phyloP scores from a whole-genome alignment of 2,888 invertebrate species.

The Esperia sulphurella region DNA sequence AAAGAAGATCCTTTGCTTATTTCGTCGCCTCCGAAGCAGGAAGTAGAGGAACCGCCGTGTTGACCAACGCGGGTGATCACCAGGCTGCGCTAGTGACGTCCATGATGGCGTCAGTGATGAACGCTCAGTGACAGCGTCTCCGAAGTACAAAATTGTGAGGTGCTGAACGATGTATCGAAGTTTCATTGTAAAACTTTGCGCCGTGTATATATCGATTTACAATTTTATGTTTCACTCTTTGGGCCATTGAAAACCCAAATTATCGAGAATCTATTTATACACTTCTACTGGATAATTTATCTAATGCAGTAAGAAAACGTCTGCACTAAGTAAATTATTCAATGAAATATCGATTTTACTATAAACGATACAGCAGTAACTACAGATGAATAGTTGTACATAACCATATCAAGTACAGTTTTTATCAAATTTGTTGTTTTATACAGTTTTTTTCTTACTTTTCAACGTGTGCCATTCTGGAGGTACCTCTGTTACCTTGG shows the following conservation, averaged over 20 bases:
- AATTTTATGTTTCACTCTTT: slow-evolving; percentile 24
- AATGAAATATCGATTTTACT: slow-evolving; percentile 17
- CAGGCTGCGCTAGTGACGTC: slow-evolving; percentile 39
- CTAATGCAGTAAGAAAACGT: neutral
- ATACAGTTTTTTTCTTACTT: slow-evolving; percentile 56
- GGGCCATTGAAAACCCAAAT: slow-evolving; percentile 30
- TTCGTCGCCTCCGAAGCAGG: slow-evolving; percentile 25
- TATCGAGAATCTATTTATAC: slow-evolving; percentile 32
- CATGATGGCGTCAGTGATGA: slow-evolving; percentile 33
- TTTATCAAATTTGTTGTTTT: slow-evolving; percentile 57
- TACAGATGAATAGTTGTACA: slow-evolving; percentile 52
- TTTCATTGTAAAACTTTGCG: slow-evolving; percentile 20
- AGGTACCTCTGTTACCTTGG: slow-evolving; percentile 68
- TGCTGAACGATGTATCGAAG: slow-evolving; percentile 22
- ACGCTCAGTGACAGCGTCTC: slow-evolving; percentile 55
- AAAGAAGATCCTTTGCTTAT: slow-evolving; percentile 19
- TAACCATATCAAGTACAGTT: slow-evolving; percentile 74
- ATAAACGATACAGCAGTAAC: slow-evolving; percentile 26
- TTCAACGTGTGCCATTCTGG: slow-evolving; percentile 70
- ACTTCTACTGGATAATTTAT: slow-evolving; percentile 19
- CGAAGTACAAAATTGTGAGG: slow-evolving; percentile 55
- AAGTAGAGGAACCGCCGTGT: slow-evolving; percentile 49
- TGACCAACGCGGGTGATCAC: slow-evolving; percentile 63
- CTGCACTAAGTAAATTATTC: slow-evolving; percentile 14
- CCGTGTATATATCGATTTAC: slow-evolving; percentile 35